Conservation (phyloP, 2,113 vertebrate genomes). For the Microcebus lehilahytsara region DNA sequence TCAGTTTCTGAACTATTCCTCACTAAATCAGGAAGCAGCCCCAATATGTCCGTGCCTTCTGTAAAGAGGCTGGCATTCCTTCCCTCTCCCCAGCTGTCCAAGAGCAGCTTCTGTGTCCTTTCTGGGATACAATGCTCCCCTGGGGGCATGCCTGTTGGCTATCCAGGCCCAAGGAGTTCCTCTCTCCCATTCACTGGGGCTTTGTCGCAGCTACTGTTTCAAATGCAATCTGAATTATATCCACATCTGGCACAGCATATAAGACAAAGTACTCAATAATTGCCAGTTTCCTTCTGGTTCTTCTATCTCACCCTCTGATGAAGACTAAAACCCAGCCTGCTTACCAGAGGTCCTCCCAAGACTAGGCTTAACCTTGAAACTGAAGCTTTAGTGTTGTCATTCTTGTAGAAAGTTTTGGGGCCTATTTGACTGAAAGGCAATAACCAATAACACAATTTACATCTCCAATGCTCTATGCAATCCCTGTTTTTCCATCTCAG, state of each 20-base stretch:
- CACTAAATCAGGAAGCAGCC: background rate
- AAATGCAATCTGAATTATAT: background rate
- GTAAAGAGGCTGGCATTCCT: background rate
- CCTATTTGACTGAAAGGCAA: background rate
- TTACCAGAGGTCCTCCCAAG: background rate
- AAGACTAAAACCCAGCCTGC: background rate
- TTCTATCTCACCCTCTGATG: background rate
- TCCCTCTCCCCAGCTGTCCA: background rate
- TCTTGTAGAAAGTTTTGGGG: background rate
- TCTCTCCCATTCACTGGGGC: background rate
- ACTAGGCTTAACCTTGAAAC: background rate
- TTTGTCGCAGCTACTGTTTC: background rate
- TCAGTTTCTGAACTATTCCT: background rate
- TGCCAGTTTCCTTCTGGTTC: background rate
- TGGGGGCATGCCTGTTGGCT: rapidly evolving
- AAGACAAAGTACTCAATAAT: background rate
- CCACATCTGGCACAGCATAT: background rate
- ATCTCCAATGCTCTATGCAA: background rate
- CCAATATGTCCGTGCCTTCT: rapidly evolving
- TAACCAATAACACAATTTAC: background rate
- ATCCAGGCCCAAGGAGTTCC: background rate
- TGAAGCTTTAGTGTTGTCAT: background rate
- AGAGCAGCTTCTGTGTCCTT: background rate
- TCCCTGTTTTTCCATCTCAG: background rate
- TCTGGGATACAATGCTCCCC: rapidly evolving